Conservation (phyloP, 2,113 vertebrate species). For the Gobiocypris rarus region DNA sequence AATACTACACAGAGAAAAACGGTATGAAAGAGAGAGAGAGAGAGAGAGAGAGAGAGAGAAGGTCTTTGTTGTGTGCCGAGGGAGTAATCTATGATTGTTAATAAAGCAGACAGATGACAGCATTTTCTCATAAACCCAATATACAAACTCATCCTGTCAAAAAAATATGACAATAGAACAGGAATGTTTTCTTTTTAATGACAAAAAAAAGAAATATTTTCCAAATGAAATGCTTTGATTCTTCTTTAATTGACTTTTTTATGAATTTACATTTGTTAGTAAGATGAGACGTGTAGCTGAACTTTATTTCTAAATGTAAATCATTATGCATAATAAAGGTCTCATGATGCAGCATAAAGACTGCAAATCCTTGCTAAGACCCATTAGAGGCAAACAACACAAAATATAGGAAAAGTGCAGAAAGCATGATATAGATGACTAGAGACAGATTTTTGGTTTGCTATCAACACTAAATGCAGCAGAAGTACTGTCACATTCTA, state of each 20-base stretch:
- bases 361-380: constrained; percentile 34
- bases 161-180: constrained; percentile 32
- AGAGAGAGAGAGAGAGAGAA: not conserved
- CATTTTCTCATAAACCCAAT: constrained; percentile 18
- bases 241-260: constrained; percentile 52
- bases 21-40: constrained; percentile 39
- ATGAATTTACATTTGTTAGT: constrained; percentile 57
- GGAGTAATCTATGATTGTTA: constrained; percentile 30
- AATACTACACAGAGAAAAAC: constrained; percentile 76
- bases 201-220: constrained; percentile 42
- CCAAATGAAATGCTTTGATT: constrained; percentile 45
- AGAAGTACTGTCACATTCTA: too few species aligned
- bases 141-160: constrained; percentile 21
- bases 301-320: constrained; percentile 57
- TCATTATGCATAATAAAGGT: constrained; percentile 58
- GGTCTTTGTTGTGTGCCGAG: constrained; percentile 23
- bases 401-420: not conserved
- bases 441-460: too few species aligned
- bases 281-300: constrained; percentile 49
- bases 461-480: too few species aligned
- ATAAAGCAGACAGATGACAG: constrained; percentile 29
- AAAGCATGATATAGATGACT: not conserved
- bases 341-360: constrained; percentile 49
- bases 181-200: constrained; percentile 39
- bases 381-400: constrained; percentile 15